phyloP scores from a whole-genome alignment of 2,888 invertebrate species.

The Diploptera punctata region DNA sequence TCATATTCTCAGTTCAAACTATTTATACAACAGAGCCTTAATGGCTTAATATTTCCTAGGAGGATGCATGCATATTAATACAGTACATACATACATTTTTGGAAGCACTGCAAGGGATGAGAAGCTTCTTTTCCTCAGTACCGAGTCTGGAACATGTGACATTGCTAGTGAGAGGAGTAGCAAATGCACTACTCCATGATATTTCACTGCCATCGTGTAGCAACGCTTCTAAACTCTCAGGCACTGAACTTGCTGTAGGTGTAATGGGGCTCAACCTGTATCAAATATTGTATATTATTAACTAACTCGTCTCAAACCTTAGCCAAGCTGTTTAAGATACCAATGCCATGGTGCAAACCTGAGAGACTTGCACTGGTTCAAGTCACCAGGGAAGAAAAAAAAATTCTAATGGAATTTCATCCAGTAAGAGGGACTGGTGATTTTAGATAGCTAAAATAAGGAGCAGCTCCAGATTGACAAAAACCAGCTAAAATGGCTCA shows the following conservation, averaged over 20 bases:
- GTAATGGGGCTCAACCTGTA: neutral
- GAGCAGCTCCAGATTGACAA: too few species aligned
- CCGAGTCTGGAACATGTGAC: slow-evolving; percentile 22
- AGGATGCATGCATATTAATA: too few species aligned
- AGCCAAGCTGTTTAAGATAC: neutral
- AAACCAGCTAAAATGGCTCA: too few species aligned
- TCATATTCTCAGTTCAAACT: too few species aligned
- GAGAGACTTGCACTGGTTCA: neutral
- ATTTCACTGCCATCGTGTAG: slow-evolving; percentile 24
- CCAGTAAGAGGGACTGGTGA: neutral
- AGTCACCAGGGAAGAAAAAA: too few species aligned
- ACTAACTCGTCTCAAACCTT: neutral
- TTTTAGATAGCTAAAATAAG: too few species aligned
- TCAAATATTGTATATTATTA: neutral
- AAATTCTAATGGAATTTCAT: neutral
- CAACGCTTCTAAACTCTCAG: slow-evolving; percentile 19
- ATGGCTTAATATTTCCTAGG: too few species aligned
- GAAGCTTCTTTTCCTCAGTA: slow-evolving; percentile 25
- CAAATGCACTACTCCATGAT: slow-evolving; percentile 38
- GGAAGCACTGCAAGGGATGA: neutral
- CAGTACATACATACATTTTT: slow-evolving; percentile 5
- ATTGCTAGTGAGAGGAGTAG: slow-evolving; percentile 24
- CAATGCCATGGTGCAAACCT: neutral
- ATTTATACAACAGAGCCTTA: too few species aligned
- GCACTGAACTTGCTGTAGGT: neutral